Evolutionary conservation across 2,797 vertebrate species (phyloP), one percentile per base, ranked within the genome.

Genomic region (Discoglossus pictus): DNA sequence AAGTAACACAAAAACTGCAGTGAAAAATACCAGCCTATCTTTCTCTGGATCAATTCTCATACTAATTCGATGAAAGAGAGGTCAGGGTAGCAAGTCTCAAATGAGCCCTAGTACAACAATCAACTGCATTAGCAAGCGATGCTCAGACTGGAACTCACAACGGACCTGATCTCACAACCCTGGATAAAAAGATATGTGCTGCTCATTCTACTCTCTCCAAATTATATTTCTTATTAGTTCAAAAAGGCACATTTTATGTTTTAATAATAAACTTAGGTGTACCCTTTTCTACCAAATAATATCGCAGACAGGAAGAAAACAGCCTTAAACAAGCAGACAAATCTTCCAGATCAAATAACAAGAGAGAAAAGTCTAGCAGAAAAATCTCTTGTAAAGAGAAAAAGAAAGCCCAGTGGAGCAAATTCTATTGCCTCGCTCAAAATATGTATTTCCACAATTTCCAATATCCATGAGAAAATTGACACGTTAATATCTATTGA

Each of bases 1-100:
- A 43, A 17, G 17, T 2, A 31, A 17, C 9, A 6, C 2, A 18
- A 50, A 18, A 31, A 43, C 15, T 43, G 23, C 35, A 27, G 23
- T 15, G 2, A 16, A 17, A 16, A 13, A 27, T n/a, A 43, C 38
- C 10, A 39, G 35, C 23, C 43, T 15, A 25, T 20, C 12, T 34
- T 62, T 62, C 31, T 17, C 11, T n/a, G 13, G 58, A 61, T 61
- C 43, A 61, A 61, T 48, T 48, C 60, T 62, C 38, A 56, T 40
- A 62, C 60, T 51, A 62, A 50, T 62, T 50, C 21, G 44, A 62
- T 39, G 60, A 62, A 50, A 50, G 44, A 25, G n/a, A 59, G 39
- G 38, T 59, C 55, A 59, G 16, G 18, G 43, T 43, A 39, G n/a
- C 38, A 59, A 43, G 23, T 43, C 55, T 20, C 55, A 13, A 27